phyloP scores from a whole-genome alignment of 2,888 invertebrate species.

The Diaprepes abbreviatus region DNA sequence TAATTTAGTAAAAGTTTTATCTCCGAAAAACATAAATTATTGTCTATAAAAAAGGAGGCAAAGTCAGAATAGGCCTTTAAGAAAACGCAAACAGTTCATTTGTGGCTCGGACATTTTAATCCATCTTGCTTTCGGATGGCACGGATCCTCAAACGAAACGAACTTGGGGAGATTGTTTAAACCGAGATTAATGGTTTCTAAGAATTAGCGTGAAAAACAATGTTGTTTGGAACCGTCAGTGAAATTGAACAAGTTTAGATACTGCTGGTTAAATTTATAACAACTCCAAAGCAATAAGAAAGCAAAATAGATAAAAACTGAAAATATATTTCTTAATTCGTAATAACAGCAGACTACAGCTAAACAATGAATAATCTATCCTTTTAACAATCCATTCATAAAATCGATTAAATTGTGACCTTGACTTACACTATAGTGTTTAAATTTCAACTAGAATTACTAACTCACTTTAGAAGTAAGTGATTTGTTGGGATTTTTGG shows the following conservation, averaged over 20 bases:
- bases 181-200: constrained; percentile 36
- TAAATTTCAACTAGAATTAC: too few relatives aligned
- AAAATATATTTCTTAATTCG: too few relatives aligned
- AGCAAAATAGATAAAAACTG: too few relatives aligned
- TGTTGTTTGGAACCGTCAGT: background rate
- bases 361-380: too few relatives aligned
- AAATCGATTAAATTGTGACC: too few relatives aligned
- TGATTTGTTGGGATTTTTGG: too few relatives aligned
- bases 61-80: constrained; percentile 3
- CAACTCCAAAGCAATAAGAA: too few relatives aligned
- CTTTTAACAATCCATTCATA: too few relatives aligned
- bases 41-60: background rate
- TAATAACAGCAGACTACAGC: too few relatives aligned
- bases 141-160: constrained; percentile 22
- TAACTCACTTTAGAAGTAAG: too few relatives aligned
- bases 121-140: constrained; percentile 41
- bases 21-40: constrained; percentile 20
- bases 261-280: background rate
- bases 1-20: constrained; percentile 17
- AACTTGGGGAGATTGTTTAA: constrained; percentile 13
- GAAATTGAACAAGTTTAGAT: background rate
- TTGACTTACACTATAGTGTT: too few relatives aligned
- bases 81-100: constrained; percentile 36
- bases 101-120: constrained; percentile 38
- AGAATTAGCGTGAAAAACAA: constrained; percentile 14